Evolutionary conservation across 2,797 vertebrate genomes (phyloP).

Genomic region (Sorex maritimensis): DNA sequence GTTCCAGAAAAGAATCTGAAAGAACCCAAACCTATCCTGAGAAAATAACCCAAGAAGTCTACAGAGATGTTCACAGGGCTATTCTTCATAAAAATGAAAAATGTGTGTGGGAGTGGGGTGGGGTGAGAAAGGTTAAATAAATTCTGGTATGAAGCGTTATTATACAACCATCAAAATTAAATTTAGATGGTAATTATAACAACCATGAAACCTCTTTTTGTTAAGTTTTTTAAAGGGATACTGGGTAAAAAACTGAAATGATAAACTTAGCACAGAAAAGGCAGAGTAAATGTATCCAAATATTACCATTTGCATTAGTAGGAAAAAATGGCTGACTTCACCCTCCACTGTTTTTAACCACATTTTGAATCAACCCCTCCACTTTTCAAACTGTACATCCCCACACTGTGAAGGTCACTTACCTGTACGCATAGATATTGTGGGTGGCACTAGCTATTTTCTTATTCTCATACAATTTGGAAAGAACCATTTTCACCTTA

Average conservation of each 20-base stretch:
- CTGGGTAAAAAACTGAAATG: background rate
- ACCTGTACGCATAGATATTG: slow-evolving; percentile 99
- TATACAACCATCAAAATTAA: background rate
- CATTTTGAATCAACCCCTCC: background rate
- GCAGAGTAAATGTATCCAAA: slow-evolving; percentile 32
- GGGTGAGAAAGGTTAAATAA: slow-evolving; percentile 45
- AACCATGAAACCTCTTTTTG: slow-evolving; percentile 47
- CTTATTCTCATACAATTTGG: slow-evolving; percentile 97
- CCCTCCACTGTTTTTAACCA: background rate
- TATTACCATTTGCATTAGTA: slow-evolving; percentile 19
- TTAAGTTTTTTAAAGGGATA: slow-evolving; percentile 47
- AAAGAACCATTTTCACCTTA: slow-evolving; percentile 96
- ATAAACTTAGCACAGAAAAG: slow-evolving; percentile 51
- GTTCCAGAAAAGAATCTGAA: slow-evolving; percentile 36
- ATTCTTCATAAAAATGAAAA: slow-evolving; percentile 38
- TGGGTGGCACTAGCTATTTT: slow-evolving; percentile 98
- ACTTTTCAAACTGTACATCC: background rate
- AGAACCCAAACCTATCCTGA: background rate
- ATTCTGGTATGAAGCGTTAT: background rate
- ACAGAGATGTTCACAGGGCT: background rate
- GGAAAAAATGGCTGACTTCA: slow-evolving; percentile 18
- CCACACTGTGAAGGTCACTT: slow-evolving; percentile 65
- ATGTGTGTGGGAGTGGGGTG: background rate
- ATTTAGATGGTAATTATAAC: slow-evolving; percentile 45
- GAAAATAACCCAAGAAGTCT: slow-evolving; percentile 48